Percentiles rank a stretch among this genome's conserved stretches.
Conservation (phyloP, 2,888 invertebrate species). For the Baccha elongata region DNA sequence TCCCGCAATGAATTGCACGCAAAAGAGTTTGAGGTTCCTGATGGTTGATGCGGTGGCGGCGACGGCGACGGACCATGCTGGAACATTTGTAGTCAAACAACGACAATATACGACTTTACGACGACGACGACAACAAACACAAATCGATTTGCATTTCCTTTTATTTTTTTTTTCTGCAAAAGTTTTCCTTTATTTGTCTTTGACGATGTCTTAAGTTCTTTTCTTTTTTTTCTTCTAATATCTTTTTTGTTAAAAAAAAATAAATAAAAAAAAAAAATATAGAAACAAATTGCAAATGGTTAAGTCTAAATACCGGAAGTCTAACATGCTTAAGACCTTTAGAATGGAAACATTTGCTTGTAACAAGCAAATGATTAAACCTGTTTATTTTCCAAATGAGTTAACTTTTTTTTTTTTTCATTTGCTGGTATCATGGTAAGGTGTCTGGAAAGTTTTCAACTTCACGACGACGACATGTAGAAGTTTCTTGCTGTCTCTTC, state of each 20-base stretch:
- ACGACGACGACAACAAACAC: slow-evolving; percentile 48
- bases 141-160: slow-evolving; percentile 73
- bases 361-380: slow-evolving; percentile 43
- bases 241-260: background rate
- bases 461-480: background rate
- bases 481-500: slow-evolving; percentile 15
- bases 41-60: slow-evolving; percentile 6
- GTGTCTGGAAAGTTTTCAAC: slow-evolving; percentile 59
- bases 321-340: slow-evolving; percentile 54
- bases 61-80: slow-evolving; percentile 35
- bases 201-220: slow-evolving; percentile 23
- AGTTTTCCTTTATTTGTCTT: slow-evolving; percentile 54
- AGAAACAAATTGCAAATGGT: slow-evolving; percentile 32
- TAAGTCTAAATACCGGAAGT: slow-evolving; percentile 63
- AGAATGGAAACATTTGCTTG: slow-evolving; percentile 43
- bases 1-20: slow-evolving; percentile 53
- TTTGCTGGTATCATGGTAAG: background rate
- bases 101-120: slow-evolving; percentile 29
- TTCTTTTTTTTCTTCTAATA: background rate
- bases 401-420: background rate
- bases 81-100: slow-evolving; percentile 64
- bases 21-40: slow-evolving; percentile 39
- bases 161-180: slow-evolving; percentile 25
- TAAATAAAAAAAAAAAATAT: background rate
- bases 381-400: slow-evolving; percentile 36